phyloP scores from a whole-genome alignment of 2,113 vertebrate genomes.

The Phocoena sinus region DNA sequence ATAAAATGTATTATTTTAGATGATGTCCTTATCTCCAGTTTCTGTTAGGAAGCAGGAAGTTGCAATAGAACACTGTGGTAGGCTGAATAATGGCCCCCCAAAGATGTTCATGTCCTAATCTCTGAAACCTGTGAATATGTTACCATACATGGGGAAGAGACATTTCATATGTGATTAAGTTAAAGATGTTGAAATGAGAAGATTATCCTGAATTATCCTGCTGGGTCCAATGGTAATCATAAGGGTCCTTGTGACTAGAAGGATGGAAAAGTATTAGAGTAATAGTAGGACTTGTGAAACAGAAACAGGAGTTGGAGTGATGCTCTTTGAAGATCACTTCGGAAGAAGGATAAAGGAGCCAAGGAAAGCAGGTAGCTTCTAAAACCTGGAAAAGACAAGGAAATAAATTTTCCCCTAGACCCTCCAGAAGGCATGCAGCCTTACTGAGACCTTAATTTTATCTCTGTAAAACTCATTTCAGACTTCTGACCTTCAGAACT shows the following conservation, averaged over 20 bases:
- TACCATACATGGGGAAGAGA: neutral
- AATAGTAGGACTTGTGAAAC: neutral
- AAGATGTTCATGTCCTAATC: neutral
- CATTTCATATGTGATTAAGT: neutral
- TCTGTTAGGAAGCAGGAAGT: neutral
- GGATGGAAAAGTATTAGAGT: neutral
- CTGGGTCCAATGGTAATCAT: neutral
- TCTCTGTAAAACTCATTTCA: neutral
- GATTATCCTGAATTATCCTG: neutral
- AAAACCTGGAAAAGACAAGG: neutral
- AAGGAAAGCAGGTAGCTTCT: neutral
- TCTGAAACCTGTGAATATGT: neutral
- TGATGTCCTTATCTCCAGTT: neutral
- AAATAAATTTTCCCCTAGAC: neutral
- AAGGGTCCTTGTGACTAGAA: neutral
- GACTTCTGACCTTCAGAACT: neutral
- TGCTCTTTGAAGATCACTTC: neutral
- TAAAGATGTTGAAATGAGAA: neutral
- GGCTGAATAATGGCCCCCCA: neutral
- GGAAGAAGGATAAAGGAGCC: neutral
- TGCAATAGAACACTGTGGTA: neutral
- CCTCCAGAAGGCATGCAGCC: neutral
- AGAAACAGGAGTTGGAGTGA: neutral
- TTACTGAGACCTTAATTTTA: neutral
- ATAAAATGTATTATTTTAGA: neutral